Conservation (phyloP, 2,888 invertebrate genomes). For the Acanthococcus lagerstroemiae region DNA sequence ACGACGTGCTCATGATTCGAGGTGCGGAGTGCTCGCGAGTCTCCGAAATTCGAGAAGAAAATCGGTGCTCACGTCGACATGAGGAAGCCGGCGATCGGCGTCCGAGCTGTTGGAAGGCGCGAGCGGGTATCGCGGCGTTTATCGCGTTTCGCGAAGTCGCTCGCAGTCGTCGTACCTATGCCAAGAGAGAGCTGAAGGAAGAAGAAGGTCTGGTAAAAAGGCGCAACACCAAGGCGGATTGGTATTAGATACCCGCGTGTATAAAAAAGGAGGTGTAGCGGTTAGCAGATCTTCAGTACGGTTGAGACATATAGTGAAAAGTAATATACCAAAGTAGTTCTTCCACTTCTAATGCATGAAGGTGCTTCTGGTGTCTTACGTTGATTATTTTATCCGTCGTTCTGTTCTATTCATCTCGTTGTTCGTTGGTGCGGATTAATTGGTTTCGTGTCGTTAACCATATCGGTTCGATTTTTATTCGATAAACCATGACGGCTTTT, state of each 20-base stretch:
- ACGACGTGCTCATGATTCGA: too few relatives aligned
- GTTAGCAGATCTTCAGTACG: conserved; percentile 24
- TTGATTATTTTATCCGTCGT: conserved; percentile 23
- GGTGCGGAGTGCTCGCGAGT: too few relatives aligned
- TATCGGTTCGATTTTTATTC: conserved; percentile 24
- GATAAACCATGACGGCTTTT: conserved; percentile 23
- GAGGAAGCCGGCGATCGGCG: too few relatives aligned
- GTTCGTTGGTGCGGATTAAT: conserved; percentile 21
- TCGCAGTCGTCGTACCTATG: too few relatives aligned
- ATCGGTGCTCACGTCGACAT: too few relatives aligned
- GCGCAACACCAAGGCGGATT: too few relatives aligned
- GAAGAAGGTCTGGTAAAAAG: conserved; percentile 5
- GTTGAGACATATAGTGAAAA: conserved; percentile 22
- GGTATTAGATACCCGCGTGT: too few relatives aligned
- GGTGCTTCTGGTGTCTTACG: conserved; percentile 29
- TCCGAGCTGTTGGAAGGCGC: too few relatives aligned
- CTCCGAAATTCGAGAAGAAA: too few relatives aligned
- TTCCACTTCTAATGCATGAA: conserved; percentile 26
- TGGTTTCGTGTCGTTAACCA: conserved; percentile 29
- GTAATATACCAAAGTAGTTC: conserved; percentile 25
- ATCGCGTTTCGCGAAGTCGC: conserved; percentile 6
- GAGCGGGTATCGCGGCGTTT: too few relatives aligned
- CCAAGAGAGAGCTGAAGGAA: conserved; percentile 19
- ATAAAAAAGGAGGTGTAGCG: conserved; percentile 26
- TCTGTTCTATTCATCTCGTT: conserved; percentile 24